Evolutionary conservation across 2,797 vertebrate genomes (phyloP).

Genomic region (Enteromius argenteus): DNA sequence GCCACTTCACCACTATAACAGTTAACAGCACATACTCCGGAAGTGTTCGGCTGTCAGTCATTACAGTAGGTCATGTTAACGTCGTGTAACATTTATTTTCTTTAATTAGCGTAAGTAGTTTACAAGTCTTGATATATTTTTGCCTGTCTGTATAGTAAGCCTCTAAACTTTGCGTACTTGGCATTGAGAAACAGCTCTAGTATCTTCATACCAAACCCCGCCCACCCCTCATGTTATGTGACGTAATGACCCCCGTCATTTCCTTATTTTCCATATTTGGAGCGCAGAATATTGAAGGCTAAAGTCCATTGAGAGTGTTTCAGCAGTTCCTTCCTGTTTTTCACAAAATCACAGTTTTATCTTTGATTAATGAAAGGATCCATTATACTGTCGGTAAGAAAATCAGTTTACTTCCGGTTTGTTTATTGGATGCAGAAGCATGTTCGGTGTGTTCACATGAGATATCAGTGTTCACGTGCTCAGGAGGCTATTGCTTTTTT

Average conservation of each 20-base stretch:
- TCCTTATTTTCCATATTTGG: not conserved
- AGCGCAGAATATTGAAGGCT: not conserved
- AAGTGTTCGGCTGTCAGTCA: not conserved
- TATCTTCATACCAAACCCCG: not conserved
- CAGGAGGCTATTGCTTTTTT: too few relatives aligned
- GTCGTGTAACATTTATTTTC: not conserved
- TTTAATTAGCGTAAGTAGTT: not conserved
- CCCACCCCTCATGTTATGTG: not conserved
- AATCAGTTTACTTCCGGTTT: not conserved
- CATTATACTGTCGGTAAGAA: not conserved
- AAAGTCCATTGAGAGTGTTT: not conserved
- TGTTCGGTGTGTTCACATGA: not conserved
- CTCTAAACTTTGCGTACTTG: too few relatives aligned
- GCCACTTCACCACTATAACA: not conserved
- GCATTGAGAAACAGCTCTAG: too few relatives aligned
- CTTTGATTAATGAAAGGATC: not conserved
- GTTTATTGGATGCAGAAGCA: too few relatives aligned
- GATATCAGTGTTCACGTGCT: too few relatives aligned
- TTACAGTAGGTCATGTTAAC: too few relatives aligned
- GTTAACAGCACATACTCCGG: not conserved
- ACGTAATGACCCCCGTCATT: not conserved
- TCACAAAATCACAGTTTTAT: not conserved
- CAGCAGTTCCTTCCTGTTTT: too few relatives aligned
- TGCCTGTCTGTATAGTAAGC: not conserved
- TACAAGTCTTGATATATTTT: not conserved